Evolutionary conservation across 2,888 invertebrate species (phyloP).

Genomic region (Automeris io): DNA sequence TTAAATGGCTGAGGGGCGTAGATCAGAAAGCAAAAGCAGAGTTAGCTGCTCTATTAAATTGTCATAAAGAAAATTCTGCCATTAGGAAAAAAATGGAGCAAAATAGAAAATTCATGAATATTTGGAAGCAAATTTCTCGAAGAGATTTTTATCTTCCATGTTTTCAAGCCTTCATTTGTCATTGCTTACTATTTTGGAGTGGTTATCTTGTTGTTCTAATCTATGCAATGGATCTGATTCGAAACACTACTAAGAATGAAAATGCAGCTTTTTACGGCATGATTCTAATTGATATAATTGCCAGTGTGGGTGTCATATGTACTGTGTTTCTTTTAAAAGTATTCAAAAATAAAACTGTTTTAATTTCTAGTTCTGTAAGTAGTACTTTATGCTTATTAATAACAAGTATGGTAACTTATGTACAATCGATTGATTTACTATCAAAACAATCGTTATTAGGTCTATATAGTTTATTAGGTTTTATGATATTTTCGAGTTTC

Average conservation of each 20-base stretch:
- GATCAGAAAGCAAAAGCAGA: conserved; percentile 14
- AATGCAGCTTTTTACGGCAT: conserved; percentile 11
- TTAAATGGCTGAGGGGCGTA: conserved; percentile 18
- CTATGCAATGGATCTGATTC: conserved; percentile 13
- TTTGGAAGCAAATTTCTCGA: conserved; percentile 5
- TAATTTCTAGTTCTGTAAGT: conserved; percentile 9
- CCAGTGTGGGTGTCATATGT: conserved; percentile 8
- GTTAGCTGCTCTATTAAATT: conserved; percentile 8
- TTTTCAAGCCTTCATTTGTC: conserved; percentile 12
- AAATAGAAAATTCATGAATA: background rate
- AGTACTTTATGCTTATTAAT: conserved; percentile 9
- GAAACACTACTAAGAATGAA: conserved; percentile 9
- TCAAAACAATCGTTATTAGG: conserved; percentile 12
- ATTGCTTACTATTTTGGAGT: conserved; percentile 15
- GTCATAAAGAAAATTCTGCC: background rate
- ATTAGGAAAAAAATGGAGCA: background rate
- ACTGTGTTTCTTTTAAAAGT: conserved; percentile 10
- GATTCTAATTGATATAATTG: conserved; percentile 10
- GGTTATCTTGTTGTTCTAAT: conserved; percentile 14
- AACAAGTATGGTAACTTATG: conserved; percentile 8
- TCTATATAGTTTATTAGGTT: conserved; percentile 14
- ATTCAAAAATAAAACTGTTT: conserved; percentile 13
- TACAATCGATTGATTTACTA: conserved; percentile 11
- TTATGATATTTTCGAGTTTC: conserved; percentile 12
- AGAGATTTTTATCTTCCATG: conserved; percentile 15